Evolutionary conservation across 2,113 vertebrate genomes (phyloP).

Genomic region (Nerophis lumbriciformis): DNA sequence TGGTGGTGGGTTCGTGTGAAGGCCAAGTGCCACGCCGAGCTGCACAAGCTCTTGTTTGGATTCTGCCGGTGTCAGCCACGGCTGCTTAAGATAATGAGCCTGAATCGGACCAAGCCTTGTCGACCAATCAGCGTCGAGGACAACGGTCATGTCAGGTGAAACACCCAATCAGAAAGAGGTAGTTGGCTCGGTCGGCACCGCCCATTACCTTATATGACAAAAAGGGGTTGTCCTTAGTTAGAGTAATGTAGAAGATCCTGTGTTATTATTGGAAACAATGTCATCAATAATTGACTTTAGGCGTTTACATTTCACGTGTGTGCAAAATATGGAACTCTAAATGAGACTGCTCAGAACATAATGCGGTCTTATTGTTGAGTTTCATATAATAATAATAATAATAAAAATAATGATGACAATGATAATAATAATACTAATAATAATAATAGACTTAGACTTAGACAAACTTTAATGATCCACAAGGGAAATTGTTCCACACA

Average conservation of each 20-base stretch:
- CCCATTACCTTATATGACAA: slow-evolving; percentile 60
- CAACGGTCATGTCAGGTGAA: slow-evolving; percentile 59
- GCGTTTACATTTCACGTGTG: slow-evolving; percentile 7
- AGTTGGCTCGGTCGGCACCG: slow-evolving; percentile 22
- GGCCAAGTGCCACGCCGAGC: slow-evolving; percentile 55
- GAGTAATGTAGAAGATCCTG: not conserved
- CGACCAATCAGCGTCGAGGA: slow-evolving; percentile 55
- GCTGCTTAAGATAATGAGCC: slow-evolving; percentile 68
- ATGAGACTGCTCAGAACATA: not conserved
- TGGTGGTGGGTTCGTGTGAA: slow-evolving; percentile 39
- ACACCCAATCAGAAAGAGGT: slow-evolving; percentile 54
- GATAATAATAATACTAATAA: too few relatives aligned
- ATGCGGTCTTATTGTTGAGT: slow-evolving; percentile 2
- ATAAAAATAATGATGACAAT: too few relatives aligned
- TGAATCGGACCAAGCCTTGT: slow-evolving; percentile 69
- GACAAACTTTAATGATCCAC: too few relatives aligned
- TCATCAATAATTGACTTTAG: slow-evolving; percentile 13
- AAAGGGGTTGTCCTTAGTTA: not conserved
- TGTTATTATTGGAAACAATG: not conserved
- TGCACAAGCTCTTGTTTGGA: slow-evolving; percentile 35
- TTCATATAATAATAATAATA: not conserved
- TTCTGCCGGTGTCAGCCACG: slow-evolving; percentile 41
- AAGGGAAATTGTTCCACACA: too few relatives aligned
- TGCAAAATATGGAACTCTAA: not conserved
- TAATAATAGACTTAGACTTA: too few relatives aligned